Evolutionary conservation across 2,888 invertebrate species (phyloP).

Genomic region (Danaus chrysippus): DNA sequence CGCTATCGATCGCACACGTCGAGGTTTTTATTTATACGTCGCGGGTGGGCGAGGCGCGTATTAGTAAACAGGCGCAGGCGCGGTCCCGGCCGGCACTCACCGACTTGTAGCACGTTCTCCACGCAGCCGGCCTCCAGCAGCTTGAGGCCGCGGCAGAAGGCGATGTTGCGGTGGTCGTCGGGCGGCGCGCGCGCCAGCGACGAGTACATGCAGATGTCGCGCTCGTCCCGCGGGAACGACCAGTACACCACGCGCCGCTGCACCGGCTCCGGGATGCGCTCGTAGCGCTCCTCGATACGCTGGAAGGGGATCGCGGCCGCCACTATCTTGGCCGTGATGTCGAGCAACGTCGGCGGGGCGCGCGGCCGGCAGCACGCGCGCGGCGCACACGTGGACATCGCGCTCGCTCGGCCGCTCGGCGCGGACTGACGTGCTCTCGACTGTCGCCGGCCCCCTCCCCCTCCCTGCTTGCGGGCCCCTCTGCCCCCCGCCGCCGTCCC

Average conservation of each 20-base stretch:
- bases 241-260: slow-evolving; percentile 92
- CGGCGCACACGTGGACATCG: slow-evolving; percentile 75
- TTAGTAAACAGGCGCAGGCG: slow-evolving; percentile 79
- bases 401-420: slow-evolving; percentile 76
- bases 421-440: slow-evolving; percentile 65
- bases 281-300: slow-evolving; percentile 91
- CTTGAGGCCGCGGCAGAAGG: slow-evolving; percentile 92
- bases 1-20: slow-evolving; percentile 79
- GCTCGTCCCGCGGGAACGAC: slow-evolving; percentile 92
- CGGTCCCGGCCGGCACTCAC: slow-evolving; percentile 80
- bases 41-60: slow-evolving; percentile 78
- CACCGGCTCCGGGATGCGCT: slow-evolving; percentile 93
- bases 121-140: slow-evolving; percentile 90
- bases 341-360: slow-evolving; percentile 87
- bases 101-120: slow-evolving; percentile 92
- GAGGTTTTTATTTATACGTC: slow-evolving; percentile 78
- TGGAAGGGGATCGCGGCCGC: slow-evolving; percentile 92
- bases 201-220: slow-evolving; percentile 94
- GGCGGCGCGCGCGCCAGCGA: slow-evolving; percentile 82
- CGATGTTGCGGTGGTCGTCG: slow-evolving; percentile 88
- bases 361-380: slow-evolving; percentile 77
- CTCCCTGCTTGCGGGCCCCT: slow-evolving; percentile 25
- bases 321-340: slow-evolving; percentile 90
- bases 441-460: slow-evolving; percentile 41
- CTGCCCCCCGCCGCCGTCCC: slow-evolving; percentile 37